A percentile compares a stretch with the other conserved stretches of the same genome.
Evolutionary conservation across 2,113 vertebrate genomes (phyloP).

Genomic region (Tychaedon coryphoeus): DNA sequence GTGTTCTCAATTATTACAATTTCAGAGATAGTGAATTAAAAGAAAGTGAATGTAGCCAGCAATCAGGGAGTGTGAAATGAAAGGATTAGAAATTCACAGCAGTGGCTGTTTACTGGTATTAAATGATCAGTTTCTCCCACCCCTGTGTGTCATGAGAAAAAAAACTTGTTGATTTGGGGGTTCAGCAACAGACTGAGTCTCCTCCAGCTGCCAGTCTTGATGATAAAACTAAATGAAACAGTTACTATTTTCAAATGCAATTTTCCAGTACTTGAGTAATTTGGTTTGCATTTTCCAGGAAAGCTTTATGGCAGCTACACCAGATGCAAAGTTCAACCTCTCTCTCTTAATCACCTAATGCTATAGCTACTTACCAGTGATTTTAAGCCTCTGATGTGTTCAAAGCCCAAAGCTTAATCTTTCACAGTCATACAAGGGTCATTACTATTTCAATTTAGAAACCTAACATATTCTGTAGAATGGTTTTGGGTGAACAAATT

Average conservation of each 20-base stretch:
- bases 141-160: background rate
- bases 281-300: conserved; percentile 47
- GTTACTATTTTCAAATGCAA: conserved; percentile 11
- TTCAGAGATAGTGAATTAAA: conserved; percentile 57
- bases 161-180: conserved; percentile 48
- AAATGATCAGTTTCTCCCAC: conserved; percentile 14
- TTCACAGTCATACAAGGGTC: background rate
- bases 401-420: background rate
- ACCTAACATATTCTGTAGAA: background rate
- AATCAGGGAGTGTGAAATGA: background rate
- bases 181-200: background rate
- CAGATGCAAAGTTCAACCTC: conserved; percentile 19
- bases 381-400: conserved; percentile 5
- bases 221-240: background rate
- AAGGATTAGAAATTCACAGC: conserved; percentile 33
- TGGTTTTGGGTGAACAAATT: conserved; percentile 11
- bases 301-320: background rate
- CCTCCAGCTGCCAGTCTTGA: conserved; percentile 26
- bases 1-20: conserved; percentile 64
- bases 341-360: background rate
- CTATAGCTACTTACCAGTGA: background rate
- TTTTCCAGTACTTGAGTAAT: conserved; percentile 16
- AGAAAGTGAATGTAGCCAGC: background rate
- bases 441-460: conserved; percentile 12
- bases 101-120: conserved; percentile 5